Base-by-base conservation (phyloP, 2,888 invertebrate genomes). In the Drosophila borborema region DNA sequence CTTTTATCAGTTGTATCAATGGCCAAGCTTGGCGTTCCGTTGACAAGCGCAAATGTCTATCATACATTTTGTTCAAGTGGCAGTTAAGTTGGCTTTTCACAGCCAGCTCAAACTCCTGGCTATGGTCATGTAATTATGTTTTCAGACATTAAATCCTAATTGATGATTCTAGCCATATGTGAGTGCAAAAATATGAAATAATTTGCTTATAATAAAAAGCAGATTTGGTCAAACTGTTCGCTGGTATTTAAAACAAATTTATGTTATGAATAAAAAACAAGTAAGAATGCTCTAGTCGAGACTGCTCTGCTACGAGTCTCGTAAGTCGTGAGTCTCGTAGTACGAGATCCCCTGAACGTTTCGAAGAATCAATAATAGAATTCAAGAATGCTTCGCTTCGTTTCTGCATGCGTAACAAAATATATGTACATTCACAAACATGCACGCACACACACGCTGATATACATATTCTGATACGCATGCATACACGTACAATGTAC, bases 1-100 rank as follows among this genome's bases (percentile, higher is more conserved):
- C 62, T 78, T 74, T 86, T 89, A 89, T 89, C 86, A 81, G 70
- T 80, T 82, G 72, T 81, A 80, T 90, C 81, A 82, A 82, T 84
- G 70, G 68, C 68, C 64, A 77, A 80, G 88, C 82, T 89, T 80
- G 80, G 64, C 63, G 60, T 74, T 61, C 46, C 58, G 72, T 63
- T 74, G 82, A 77, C 79, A 81, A 64, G 74, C 69, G 41, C 72
- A 82, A 84, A 72, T 73, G 75, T 79, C 80, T 80, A 65, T 77
- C 75, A 81, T 67, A 80, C 72, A 71, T 76, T 73, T 76, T 79
- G 66, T 72, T 65, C 49, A 67, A 67, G 46, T 59, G 38, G 34
- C 46, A 56, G 53, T 64, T 58, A 56, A 20, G 51, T 68, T 74
- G 65, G 59, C 55, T 73, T 63, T 64, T 65, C 55, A 38, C 55